These are phyloP conservation scores for Cynopterus brachyotis DNA, from an alignment of 2,113 vertebrate species.

Conservation along the genomic window DNA sequence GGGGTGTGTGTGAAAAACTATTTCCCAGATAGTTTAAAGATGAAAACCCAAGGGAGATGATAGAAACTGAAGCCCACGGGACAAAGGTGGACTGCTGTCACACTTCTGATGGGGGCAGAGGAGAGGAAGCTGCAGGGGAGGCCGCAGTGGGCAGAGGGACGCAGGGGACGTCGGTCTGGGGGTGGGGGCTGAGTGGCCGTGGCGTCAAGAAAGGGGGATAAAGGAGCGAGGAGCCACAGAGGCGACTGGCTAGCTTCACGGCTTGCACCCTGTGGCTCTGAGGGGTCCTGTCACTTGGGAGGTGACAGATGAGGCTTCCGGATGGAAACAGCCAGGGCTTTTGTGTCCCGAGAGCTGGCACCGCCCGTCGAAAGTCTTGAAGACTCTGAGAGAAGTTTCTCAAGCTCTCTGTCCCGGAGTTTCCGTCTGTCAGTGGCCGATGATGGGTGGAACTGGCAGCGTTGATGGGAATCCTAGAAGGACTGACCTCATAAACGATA, in stretches of 20 bases:
- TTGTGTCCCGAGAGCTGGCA: neutral
- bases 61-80: neutral
- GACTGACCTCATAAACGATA: neutral
- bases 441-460: neutral
- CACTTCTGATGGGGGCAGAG: neutral
- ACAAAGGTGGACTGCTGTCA: neutral
- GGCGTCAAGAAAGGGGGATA: neutral
- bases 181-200: neutral
- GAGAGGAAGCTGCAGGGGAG: neutral
- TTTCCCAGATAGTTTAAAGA: neutral
- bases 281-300: neutral
- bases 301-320: neutral
- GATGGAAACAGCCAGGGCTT: neutral
- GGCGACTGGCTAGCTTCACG: neutral
- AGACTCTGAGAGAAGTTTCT: neutral
- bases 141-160: neutral
- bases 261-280: rapidly evolving
- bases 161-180: too few relatives aligned
- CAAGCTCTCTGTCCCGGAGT: neutral
- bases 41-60: neutral
- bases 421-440: neutral
- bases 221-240: neutral
- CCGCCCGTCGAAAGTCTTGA: neutral
- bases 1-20: neutral
- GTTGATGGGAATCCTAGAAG: neutral